These are phyloP conservation scores for Daphoenositta chrysoptera DNA, from an alignment of 2,113 vertebrate genomes.

Conservation along the genomic window DNA sequence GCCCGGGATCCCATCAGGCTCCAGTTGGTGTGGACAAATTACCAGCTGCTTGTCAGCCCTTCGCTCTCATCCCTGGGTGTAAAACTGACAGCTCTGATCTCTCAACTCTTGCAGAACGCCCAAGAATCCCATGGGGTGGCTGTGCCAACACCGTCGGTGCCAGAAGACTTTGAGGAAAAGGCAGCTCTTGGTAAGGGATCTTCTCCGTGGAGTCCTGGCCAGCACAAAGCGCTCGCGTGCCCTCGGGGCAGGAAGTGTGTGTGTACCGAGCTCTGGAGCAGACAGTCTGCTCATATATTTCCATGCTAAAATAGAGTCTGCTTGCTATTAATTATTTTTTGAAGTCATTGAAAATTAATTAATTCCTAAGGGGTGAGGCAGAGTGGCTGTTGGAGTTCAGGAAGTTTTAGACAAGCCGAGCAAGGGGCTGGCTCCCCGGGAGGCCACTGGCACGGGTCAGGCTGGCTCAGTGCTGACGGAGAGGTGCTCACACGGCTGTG, in stretches of 20 bases:
- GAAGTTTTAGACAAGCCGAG: neutral
- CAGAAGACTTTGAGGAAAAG: slow-evolving; percentile 71
- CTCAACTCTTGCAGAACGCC: slow-evolving; percentile 59
- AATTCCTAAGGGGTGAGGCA: neutral
- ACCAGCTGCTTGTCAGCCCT: neutral
- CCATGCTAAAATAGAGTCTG: neutral
- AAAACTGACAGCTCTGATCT: neutral
- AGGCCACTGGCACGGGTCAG: accelerated
- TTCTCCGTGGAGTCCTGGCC: neutral
- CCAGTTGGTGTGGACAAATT: neutral
- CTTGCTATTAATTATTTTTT: neutral
- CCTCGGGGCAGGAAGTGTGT: neutral
- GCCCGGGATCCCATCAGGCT: neutral
- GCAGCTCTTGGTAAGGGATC: slow-evolving; percentile 63
- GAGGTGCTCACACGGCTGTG: neutral
- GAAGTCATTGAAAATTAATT: neutral
- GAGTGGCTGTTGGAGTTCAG: neutral
- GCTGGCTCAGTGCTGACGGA: neutral
- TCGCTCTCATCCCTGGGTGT: accelerated
- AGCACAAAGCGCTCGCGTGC: accelerated
- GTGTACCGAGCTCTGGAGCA: neutral
- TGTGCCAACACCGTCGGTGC: slow-evolving; percentile 76
- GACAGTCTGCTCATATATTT: neutral
- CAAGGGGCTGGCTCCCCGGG: neutral
- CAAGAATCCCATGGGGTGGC: slow-evolving; percentile 77